Evolutionary conservation across 2,113 vertebrate genomes (phyloP).

Genomic region (Nycticorax nycticorax): DNA sequence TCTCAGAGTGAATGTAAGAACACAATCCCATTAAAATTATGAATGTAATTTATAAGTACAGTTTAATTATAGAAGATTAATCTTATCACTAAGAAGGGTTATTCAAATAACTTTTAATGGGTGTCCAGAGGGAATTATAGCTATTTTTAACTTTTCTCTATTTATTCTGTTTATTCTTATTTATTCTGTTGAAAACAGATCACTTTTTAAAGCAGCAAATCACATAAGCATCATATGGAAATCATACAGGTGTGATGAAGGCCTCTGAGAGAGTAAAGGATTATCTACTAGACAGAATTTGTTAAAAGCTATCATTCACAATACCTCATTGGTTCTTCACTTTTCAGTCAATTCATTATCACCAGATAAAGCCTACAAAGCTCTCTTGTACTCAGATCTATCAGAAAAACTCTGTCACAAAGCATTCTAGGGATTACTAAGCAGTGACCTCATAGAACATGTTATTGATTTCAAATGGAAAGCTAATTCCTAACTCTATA

Average conservation of each 20-base stretch:
- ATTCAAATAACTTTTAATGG: background rate
- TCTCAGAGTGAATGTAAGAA: background rate
- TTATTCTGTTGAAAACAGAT: background rate
- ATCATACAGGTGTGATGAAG: background rate
- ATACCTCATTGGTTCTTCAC: background rate
- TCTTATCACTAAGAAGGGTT: background rate
- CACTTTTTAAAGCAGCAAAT: background rate
- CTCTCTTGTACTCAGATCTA: background rate
- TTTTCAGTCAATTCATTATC: constrained; percentile 10
- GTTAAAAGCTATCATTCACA: background rate
- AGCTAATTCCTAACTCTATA: background rate
- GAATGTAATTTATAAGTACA: background rate
- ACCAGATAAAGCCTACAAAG: background rate
- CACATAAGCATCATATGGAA: background rate
- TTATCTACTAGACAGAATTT: background rate
- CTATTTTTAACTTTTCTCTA: background rate
- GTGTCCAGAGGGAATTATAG: background rate
- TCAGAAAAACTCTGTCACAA: background rate
- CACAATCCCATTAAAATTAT: background rate
- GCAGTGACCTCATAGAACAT: background rate
- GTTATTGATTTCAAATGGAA: constrained; percentile 26
- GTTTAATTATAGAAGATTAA: background rate
- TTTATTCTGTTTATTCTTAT: background rate
- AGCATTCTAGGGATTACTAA: background rate
- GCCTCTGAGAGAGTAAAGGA: background rate